Evolutionary conservation across 2,888 invertebrate species (phyloP).

Genomic region (Orthonychiurus folsomi): DNA sequence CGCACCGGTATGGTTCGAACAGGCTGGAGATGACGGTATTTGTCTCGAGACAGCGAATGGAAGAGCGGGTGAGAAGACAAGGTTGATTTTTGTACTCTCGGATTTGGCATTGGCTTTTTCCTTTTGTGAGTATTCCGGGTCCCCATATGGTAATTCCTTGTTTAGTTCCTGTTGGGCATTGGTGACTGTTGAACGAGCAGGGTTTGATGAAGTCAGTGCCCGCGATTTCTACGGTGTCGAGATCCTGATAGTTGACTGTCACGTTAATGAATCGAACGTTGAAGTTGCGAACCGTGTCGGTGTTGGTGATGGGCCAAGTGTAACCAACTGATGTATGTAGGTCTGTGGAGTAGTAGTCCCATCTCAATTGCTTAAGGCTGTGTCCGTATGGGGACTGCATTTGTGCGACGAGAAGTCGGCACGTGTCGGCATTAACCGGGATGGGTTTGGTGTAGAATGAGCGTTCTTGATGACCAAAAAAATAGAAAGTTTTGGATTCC

Average conservation of each 20-base stretch:
- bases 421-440: neutral
- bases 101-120: neutral
- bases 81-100: neutral
- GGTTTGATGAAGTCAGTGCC: neutral
- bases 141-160: neutral
- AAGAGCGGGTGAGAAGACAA: neutral
- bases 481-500: neutral
- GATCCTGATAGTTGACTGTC: neutral
- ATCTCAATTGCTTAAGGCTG: neutral
- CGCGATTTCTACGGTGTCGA: neutral
- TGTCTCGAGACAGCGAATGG: neutral
- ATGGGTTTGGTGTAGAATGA: neutral
- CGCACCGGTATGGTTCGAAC: neutral
- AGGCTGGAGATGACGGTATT: neutral
- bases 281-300: neutral
- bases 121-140: neutral
- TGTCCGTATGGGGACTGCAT: neutral
- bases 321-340: neutral
- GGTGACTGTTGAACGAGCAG: neutral
- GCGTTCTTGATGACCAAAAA: neutral
- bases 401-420: neutral
- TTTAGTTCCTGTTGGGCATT: neutral
- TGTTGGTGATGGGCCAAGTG: neutral
- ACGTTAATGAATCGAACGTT: neutral
- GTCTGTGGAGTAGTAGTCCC: neutral